phyloP scores from a whole-genome alignment of 2,113 vertebrate genomes.

The Passer montanus region DNA sequence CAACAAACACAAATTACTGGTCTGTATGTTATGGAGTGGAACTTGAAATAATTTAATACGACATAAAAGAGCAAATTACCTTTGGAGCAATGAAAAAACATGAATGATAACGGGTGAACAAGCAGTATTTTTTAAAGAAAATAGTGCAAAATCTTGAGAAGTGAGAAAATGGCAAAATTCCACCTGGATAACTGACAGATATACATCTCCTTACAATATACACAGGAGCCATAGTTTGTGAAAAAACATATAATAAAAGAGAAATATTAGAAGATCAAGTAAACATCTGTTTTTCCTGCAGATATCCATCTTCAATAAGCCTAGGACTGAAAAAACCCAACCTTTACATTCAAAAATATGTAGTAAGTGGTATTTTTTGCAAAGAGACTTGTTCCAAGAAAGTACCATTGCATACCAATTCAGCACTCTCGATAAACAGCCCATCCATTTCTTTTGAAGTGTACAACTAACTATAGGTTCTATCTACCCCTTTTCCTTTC shows the following conservation, averaged over 20 bases:
- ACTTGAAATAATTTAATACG: not conserved
- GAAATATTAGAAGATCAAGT: not conserved
- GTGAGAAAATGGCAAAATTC: not conserved
- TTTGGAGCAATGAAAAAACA: not conserved
- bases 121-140: not conserved
- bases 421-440: not conserved
- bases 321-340: accelerated
- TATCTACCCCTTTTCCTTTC: not conserved
- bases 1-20: not conserved
- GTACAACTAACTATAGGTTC: not conserved
- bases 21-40: not conserved
- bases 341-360: not conserved
- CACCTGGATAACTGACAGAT: not conserved
- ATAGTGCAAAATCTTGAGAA: not conserved
- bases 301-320: not conserved
- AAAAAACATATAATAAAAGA: not conserved
- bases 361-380: not conserved
- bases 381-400: not conserved
- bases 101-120: not conserved
- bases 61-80: not conserved
- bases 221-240: not conserved
- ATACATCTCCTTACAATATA: not conserved
- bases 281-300: not conserved
- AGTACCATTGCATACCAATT: not conserved
- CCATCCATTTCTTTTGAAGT: not conserved